Conservation (phyloP, 2,888 invertebrate genomes). For the Siphlonurus alternatus region DNA sequence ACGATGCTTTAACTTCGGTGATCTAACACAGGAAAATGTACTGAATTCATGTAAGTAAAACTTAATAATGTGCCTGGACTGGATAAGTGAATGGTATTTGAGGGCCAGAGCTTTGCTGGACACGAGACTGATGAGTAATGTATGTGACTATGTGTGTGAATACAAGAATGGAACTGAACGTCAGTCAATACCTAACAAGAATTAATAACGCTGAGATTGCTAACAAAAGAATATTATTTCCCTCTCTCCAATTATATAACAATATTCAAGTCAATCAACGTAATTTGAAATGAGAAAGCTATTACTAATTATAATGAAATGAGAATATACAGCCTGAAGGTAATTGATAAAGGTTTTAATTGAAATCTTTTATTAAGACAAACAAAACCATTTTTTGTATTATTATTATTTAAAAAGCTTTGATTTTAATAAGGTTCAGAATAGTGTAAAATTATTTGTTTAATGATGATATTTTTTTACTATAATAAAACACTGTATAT, state of each 20-base stretch:
- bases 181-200: background rate
- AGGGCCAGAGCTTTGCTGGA: too few relatives aligned
- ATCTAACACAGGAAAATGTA: too few relatives aligned
- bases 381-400: background rate
- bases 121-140: too few relatives aligned
- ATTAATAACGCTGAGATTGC: background rate
- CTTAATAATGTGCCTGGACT: too few relatives aligned
- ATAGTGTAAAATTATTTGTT: background rate
- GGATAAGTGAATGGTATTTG: too few relatives aligned
- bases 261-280: background rate
- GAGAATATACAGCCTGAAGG: background rate
- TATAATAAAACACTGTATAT: too few relatives aligned
- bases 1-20: too few relatives aligned
- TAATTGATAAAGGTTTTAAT: background rate
- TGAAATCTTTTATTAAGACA: background rate
- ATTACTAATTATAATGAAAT: background rate
- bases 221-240: background rate
- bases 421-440: background rate
- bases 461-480: background rate
- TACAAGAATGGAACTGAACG: background rate
- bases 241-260: background rate
- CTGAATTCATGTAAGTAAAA: too few relatives aligned
- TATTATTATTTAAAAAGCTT: background rate
- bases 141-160: too few relatives aligned
- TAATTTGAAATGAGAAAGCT: background rate